Percentiles rank a stretch among this genome's conserved stretches.
phyloP scores from a whole-genome alignment of 2,888 invertebrate species.

The Encarsia formosa region DNA sequence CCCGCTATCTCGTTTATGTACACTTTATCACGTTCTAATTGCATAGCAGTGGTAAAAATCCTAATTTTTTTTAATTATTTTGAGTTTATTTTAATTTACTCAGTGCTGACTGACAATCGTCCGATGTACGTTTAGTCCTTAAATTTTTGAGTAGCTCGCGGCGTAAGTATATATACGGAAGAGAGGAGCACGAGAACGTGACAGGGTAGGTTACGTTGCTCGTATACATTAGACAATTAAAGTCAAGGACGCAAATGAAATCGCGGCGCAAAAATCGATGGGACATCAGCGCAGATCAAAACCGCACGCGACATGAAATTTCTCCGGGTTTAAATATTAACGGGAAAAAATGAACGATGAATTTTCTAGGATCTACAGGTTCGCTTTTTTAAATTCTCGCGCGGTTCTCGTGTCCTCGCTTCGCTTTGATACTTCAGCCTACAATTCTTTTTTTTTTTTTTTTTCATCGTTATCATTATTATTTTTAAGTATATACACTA shows the following conservation, averaged over 20 bases:
- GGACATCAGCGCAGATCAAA: slow-evolving; percentile 15
- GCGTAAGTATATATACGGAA: slow-evolving; percentile 2
- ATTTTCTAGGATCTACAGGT: too few species aligned
- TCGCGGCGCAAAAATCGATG: slow-evolving; percentile 15
- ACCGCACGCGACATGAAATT: slow-evolving; percentile 17
- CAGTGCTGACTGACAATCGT: slow-evolving; percentile 9
- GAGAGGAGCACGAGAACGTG: neutral
- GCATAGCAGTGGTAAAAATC: slow-evolving; percentile 39
- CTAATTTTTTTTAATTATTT: slow-evolving; percentile 8
- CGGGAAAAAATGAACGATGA: too few species aligned
- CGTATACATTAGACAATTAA: slow-evolving; percentile 14
- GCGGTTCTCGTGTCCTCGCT: too few species aligned
- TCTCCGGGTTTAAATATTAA: too few species aligned
- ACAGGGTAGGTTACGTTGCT: neutral
- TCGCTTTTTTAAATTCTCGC: too few species aligned
- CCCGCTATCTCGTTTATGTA: slow-evolving; percentile 30
- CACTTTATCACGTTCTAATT: slow-evolving; percentile 39
- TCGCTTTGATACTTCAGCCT: too few species aligned
- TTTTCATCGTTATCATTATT: too few species aligned
- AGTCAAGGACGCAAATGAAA: slow-evolving; percentile 14
- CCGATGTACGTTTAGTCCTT: too few species aligned
- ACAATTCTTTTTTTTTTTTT: too few species aligned
- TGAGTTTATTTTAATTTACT: slow-evolving; percentile 6
- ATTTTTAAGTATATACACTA: too few species aligned
- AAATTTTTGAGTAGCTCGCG: slow-evolving; percentile 1